Evolutionary conservation across 1,140 invertebrate genomes (phyloP).

Genomic region (Calycopis cecrops): DNA sequence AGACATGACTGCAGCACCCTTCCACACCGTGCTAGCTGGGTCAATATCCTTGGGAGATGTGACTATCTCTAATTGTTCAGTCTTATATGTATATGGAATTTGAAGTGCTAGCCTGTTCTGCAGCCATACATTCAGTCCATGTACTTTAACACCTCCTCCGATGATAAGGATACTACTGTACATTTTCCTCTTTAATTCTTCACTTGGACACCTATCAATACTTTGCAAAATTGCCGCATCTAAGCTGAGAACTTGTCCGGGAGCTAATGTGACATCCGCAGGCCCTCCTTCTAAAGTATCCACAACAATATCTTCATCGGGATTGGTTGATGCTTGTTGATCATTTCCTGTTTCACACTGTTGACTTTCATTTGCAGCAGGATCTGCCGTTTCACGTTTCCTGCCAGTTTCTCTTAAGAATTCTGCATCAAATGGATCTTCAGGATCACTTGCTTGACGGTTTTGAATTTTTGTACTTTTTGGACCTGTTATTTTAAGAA

Average conservation of each 20-base stretch:
- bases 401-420: constrained; percentile 92
- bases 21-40: constrained; percentile 92
- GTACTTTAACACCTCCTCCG: constrained; percentile 92
- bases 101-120: constrained; percentile 90
- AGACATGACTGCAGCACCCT: constrained; percentile 94
- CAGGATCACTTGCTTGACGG: constrained; percentile 86
- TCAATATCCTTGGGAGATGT: constrained; percentile 93
- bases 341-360: constrained; percentile 76
- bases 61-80: constrained; percentile 89
- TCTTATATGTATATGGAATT: constrained; percentile 86
- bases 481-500: constrained; percentile 88
- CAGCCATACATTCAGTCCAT: constrained; percentile 91
- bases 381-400: constrained; percentile 70
- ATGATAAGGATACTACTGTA: constrained; percentile 94
- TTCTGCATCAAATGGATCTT: constrained; percentile 95
- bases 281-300: constrained; percentile 82
- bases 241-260: constrained; percentile 88
- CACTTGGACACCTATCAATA: constrained; percentile 91
- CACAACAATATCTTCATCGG: constrained; percentile 87
- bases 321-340: constrained; percentile 59
- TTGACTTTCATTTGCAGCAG: constrained; percentile 78
- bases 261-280: constrained; percentile 79
- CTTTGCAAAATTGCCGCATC: constrained; percentile 94
- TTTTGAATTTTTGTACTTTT: constrained; percentile 85
- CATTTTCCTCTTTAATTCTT: constrained; percentile 96